phyloP scores from a whole-genome alignment of 2,797 vertebrate genomes.

The Artibeus lituratus region DNA sequence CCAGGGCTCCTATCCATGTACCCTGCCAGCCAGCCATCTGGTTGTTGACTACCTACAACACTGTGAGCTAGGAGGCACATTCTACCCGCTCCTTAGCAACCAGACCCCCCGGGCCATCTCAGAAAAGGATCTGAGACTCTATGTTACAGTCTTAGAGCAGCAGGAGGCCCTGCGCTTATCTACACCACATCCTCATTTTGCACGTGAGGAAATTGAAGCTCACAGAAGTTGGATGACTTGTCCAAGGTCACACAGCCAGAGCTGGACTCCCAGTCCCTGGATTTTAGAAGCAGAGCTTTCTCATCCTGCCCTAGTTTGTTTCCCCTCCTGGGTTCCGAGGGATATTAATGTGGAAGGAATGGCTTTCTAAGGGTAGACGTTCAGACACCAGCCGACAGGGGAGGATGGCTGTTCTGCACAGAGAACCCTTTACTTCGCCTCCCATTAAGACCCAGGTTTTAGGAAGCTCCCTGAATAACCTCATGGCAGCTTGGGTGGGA shows the following conservation, averaged over 20 bases:
- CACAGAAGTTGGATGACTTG: background rate
- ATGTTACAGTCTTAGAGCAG: background rate
- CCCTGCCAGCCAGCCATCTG: background rate
- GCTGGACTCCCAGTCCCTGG: background rate
- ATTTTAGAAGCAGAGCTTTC: background rate
- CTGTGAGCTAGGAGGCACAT: background rate
- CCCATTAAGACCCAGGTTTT: background rate
- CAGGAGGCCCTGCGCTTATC: background rate
- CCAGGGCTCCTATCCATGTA: background rate
- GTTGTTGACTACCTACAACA: background rate
- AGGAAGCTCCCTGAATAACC: background rate
- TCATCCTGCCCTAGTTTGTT: background rate
- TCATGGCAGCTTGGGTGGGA: background rate
- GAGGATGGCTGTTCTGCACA: background rate
- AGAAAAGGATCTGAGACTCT: slow-evolving; percentile 35
- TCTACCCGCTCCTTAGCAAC: background rate
- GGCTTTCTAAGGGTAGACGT: background rate
- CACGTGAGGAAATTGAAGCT: slow-evolving; percentile 10
- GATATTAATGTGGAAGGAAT: background rate
- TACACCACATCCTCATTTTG: slow-evolving; percentile 57
- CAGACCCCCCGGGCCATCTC: background rate
- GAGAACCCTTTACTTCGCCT: background rate
- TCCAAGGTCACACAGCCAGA: slow-evolving; percentile 31
- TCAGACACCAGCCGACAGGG: background rate
- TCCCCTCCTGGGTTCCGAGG: background rate